Percentiles rank a stretch among this genome's conserved stretches.
phyloP scores from a whole-genome alignment of 2,113 vertebrate genomes.

The Axis porcinus region DNA sequence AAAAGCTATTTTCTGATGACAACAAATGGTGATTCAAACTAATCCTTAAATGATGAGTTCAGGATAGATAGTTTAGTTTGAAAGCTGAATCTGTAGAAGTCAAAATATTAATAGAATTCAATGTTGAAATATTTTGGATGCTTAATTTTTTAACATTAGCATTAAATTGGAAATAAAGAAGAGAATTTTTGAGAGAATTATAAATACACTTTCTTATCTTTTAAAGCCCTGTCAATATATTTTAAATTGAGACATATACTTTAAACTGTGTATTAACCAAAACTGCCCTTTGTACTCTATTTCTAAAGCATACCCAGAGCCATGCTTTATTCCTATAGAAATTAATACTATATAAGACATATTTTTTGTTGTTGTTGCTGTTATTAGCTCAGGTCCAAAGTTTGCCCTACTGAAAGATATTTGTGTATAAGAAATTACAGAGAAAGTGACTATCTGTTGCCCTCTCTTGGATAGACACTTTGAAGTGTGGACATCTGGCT shows the following conservation, averaged over 20 bases:
- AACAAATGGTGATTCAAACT: background rate
- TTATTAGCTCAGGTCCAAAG: background rate
- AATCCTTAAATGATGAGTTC: background rate
- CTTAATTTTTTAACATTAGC: background rate
- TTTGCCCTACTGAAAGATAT: background rate
- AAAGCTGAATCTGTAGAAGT: background rate
- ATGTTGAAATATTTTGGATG: background rate
- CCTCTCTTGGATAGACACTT: constrained; percentile 21
- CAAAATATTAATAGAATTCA: background rate
- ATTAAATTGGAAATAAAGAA: background rate
- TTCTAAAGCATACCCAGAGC: background rate
- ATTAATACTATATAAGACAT: background rate
- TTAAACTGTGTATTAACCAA: background rate
- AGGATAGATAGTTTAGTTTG: background rate
- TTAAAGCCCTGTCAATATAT: background rate
- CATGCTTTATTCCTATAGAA: background rate
- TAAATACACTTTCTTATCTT: background rate
- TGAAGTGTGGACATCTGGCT: constrained; percentile 58
- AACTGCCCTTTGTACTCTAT: background rate
- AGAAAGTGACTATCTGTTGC: background rate
- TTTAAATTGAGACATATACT: background rate
- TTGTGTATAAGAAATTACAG: background rate
- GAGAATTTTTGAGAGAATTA: background rate
- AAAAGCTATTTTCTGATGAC: background rate
- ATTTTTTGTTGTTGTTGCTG: background rate